phyloP scores from a whole-genome alignment of 92 coral and sea anemone species.

The Heliopora coerulea region DNA sequence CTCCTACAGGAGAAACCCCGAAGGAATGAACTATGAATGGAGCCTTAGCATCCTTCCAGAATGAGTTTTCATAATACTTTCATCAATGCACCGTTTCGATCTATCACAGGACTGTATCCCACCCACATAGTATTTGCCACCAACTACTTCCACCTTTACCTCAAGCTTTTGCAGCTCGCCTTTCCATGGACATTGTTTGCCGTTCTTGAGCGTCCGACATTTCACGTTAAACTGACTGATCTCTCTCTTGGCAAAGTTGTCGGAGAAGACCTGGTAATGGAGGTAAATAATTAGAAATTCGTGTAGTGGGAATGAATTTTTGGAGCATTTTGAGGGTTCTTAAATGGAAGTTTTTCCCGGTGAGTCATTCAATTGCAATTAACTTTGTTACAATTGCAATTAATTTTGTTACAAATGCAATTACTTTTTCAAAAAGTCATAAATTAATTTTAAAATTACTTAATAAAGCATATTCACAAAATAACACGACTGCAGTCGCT shows the following conservation, averaged over 20 bases:
- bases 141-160: slow-evolving; percentile 33
- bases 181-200: slow-evolving; percentile 69
- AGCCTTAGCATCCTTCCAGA: too few species aligned
- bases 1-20: neutral
- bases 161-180: slow-evolving; percentile 58
- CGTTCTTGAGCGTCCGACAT: slow-evolving; percentile 59
- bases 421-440: too few species aligned
- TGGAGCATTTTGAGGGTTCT: too few species aligned
- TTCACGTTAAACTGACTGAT: slow-evolving; percentile 56
- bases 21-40: too few species aligned
- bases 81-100: neutral
- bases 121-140: neutral
- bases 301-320: too few species aligned
- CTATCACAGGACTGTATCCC: neutral
- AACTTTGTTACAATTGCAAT: too few species aligned
- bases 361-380: too few species aligned
- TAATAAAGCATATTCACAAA: too few species aligned
- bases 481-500: too few species aligned
- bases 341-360: neutral
- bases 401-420: too few species aligned
- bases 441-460: too few species aligned
- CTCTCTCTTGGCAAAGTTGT: slow-evolving; percentile 83
- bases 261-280: slow-evolving; percentile 61
- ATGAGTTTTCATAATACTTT: too few species aligned
- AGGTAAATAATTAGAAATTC: neutral